A percentile compares a stretch with the other conserved stretches of the same genome.
These are phyloP conservation scores for Lordiphosa fenestrarum DNA, from an alignment of 2,888 invertebrate species.

Conservation along the genomic window DNA sequence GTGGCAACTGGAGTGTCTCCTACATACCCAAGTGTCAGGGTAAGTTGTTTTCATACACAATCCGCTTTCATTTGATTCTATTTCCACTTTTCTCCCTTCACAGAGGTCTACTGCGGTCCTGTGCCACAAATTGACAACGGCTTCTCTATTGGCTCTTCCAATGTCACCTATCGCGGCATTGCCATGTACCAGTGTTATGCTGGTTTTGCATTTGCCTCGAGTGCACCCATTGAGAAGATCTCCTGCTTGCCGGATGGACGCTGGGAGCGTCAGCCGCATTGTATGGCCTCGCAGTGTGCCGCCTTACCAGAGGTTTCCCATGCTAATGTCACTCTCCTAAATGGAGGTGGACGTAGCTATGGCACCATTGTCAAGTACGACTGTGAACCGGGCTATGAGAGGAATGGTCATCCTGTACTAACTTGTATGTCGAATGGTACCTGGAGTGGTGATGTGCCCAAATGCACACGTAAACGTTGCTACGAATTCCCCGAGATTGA, in stretches of 20 bases:
- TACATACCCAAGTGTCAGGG: slow-evolving; percentile 97
- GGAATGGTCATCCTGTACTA: slow-evolving; percentile 93
- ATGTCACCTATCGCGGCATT: slow-evolving; percentile 95
- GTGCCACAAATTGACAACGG: slow-evolving; percentile 99
- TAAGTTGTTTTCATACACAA: slow-evolving; percentile 62
- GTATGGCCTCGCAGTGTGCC: slow-evolving; percentile 95
- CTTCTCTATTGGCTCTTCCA: slow-evolving; percentile 96
- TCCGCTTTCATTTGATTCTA: not conserved
- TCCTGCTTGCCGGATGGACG: slow-evolving; percentile 93
- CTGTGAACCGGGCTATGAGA: slow-evolving; percentile 94
- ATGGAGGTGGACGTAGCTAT: slow-evolving; percentile 94
- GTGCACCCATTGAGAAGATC: slow-evolving; percentile 92
- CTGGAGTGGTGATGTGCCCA: slow-evolving; percentile 95
- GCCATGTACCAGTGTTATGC: slow-evolving; percentile 98
- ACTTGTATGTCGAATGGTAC: slow-evolving; percentile 97
- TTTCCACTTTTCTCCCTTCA: slow-evolving; percentile 1
- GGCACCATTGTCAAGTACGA: slow-evolving; percentile 96
- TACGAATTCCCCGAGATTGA: slow-evolving; percentile 88
- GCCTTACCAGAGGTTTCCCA: slow-evolving; percentile 92
- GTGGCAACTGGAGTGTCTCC: slow-evolving; percentile 95
- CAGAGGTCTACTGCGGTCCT: slow-evolving; percentile 96
- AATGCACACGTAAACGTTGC: slow-evolving; percentile 86
- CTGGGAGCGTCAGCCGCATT: slow-evolving; percentile 95
- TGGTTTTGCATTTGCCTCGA: slow-evolving; percentile 95
- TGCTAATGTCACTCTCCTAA: slow-evolving; percentile 91